A percentile compares a stretch with the other conserved stretches of the same genome.
Evolutionary conservation across 2,888 invertebrate genomes (phyloP).

Genomic region (Hemithea aestivaria): DNA sequence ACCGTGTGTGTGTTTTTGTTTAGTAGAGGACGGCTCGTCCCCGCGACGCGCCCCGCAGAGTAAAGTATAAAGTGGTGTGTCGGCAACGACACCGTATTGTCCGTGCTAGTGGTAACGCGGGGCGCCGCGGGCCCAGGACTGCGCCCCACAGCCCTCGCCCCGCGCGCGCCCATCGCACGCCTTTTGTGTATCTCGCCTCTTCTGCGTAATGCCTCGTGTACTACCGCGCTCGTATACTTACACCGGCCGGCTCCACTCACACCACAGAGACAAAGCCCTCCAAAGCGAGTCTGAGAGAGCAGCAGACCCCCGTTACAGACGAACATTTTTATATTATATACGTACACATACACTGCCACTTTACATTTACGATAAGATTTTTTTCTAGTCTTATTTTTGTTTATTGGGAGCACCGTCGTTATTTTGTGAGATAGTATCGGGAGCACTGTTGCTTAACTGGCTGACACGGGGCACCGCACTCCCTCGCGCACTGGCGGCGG

Average conservation of each 20-base stretch:
- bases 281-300: conserved; percentile 80
- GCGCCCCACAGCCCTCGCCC: conserved; percentile 55
- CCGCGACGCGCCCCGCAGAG: conserved; percentile 71
- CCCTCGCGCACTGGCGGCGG: conserved; percentile 75
- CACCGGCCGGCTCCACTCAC: conserved; percentile 51
- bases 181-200: conserved; percentile 69
- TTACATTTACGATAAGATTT: conserved; percentile 63
- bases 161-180: conserved; percentile 62
- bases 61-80: conserved; percentile 70
- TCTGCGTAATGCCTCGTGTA: conserved; percentile 69
- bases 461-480: conserved; percentile 71
- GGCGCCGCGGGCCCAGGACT: conserved; percentile 63
- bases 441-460: conserved; percentile 71
- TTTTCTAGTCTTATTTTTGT: conserved; percentile 46
- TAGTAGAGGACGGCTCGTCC: conserved; percentile 76
- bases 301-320: conserved; percentile 78
- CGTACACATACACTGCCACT: conserved; percentile 71
- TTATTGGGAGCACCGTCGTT: conserved; percentile 62
- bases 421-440: conserved; percentile 56
- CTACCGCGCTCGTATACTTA: conserved; percentile 55
- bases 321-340: conserved; percentile 40
- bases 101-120: conserved; percentile 64
- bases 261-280: conserved; percentile 79
- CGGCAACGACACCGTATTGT: conserved; percentile 61
- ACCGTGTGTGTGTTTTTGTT: conserved; percentile 79